Base-by-base conservation (phyloP, 2,888 invertebrate species). In the Phymatocera aterrima region DNA sequence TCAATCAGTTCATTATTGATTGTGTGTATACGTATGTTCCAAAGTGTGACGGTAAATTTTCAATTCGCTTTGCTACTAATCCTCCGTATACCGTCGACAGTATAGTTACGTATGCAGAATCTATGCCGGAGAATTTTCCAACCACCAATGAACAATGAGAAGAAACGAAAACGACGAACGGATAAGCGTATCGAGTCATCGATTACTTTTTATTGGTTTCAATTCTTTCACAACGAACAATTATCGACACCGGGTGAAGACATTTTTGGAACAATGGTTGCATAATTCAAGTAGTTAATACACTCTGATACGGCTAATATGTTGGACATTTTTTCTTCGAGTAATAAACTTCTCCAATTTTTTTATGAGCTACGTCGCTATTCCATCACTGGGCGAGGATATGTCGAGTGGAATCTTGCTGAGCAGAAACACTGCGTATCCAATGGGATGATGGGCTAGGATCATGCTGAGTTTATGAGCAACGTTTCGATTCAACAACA, bases 1-100 rank as follows among this genome's bases (percentile, higher is more conserved):
- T 72, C 72, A 72, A 72, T 72, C 31, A 51, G 48, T 34, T 72
- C 31, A 43, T 72, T 51, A 51, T 72, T 48, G 51, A 72, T 72
- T 72, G 34, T 37, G 6, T 46, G 15, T 21, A 34, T n/a, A 6
- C n/a, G n/a, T n/a, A n/a, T n/a, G n/a, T n/a, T 70, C 31, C 28
- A 48, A 51, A 72, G 8, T 51, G 24, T 48, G 31, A 48, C 18
- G 37, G 34, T 18, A 3, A 37, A 64, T 37, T 37, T 64, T 64
- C 61, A 34, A 64, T 37, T 37, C 18, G 37, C 34, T 64, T 64
- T n/a, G 37, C 21, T 64, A 15, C 18, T 37, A 31, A 64, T 64
- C 34, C 18, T 64, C 37, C 8, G 18, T 64, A 34, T 21, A n/a
- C 6, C 37, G 37, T 18, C n/a, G n/a, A n/a, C n/a, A n/a, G n/a